Conservation (phyloP, 2,888 invertebrate species). For the Dinocampus coccinellae region DNA sequence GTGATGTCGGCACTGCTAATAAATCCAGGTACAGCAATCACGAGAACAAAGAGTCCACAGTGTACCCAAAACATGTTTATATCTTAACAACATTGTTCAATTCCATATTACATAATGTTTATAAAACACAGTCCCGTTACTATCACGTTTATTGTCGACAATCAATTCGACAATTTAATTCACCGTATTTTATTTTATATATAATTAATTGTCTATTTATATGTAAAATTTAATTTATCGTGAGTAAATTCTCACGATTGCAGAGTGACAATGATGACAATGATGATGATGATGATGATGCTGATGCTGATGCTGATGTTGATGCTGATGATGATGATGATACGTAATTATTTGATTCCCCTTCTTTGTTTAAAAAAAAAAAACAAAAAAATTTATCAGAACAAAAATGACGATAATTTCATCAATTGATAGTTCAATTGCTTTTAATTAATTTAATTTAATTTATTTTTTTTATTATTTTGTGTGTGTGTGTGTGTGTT, state of each 20-base stretch:
- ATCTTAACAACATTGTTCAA: slow-evolving; percentile 69
- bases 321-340: slow-evolving; percentile 7
- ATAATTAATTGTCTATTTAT: background rate
- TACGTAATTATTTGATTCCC: slow-evolving; percentile 8
- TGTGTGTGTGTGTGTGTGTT: too few relatives aligned
- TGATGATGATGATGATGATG: slow-evolving; percentile 13
- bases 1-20: slow-evolving; percentile 65
- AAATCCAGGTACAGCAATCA: slow-evolving; percentile 68
- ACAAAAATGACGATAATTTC: background rate
- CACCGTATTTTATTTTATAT: background rate
- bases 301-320: slow-evolving; percentile 7
- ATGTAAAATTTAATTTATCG: background rate
- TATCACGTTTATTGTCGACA: slow-evolving; percentile 5
- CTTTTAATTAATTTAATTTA: too few relatives aligned
- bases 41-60: slow-evolving; percentile 68
- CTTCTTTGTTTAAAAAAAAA: too few relatives aligned
- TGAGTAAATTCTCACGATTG: slow-evolving; percentile 5
- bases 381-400: background rate
- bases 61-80: slow-evolving; percentile 69
- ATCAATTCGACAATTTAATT: background rate
- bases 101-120: slow-evolving; percentile 67
- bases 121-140: slow-evolving; percentile 57
- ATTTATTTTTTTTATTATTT: too few relatives aligned
- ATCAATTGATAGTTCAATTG: background rate
- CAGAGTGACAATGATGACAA: slow-evolving; percentile 8